Evolutionary conservation across 1,140 invertebrate genomes (phyloP), one percentile per base, ranked within the genome.

Genomic region (Platyscapa corneri): DNA sequence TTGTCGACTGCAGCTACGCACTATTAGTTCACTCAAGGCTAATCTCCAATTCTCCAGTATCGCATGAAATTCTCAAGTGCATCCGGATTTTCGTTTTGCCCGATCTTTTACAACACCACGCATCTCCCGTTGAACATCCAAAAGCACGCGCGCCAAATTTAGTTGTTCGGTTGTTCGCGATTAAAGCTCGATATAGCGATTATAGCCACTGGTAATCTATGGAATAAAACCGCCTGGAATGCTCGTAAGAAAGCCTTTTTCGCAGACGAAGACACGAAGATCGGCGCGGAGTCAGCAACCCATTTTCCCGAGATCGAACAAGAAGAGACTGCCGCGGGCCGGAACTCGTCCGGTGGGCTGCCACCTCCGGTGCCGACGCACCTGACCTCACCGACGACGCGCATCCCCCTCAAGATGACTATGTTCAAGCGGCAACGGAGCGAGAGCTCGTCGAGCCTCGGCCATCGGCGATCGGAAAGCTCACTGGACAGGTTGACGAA

Each of bases 241-340:
- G 39, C 64, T 82, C 79, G 80, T 86, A 77, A 86, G 74, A 14
- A 77, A 77, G 34, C 5, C 64, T 88, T 87, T 82, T 86, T 88
- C 84, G 42, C 86, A 92, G 94, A 94, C 67, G 94, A 94, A 87
- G 94, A 94, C 79, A 93, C 93, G 8, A 94, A 93, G 86, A 93
- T 92, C 42, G 93, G 93, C 23, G 91, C 91, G 12, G 34, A 67
- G 39, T 3, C 27, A 53, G n/a, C 39, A 53, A 42, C 37, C 39
- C 88, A 30, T 20, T 39, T 74, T 27, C 7, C 1, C 64, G 56
- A 32, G 37, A 8, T 67, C 75, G 39, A 88, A 87, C 75, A n/a
- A 30, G 37, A 89, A 16, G 75, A 18, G 18, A 53, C 18, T 20
- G 32, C 2, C 10, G 3, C 14, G 79, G 77, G 12, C 23, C 67